Conservation (phyloP, 2,797 vertebrate species). For the Takifugu rubripes region DNA sequence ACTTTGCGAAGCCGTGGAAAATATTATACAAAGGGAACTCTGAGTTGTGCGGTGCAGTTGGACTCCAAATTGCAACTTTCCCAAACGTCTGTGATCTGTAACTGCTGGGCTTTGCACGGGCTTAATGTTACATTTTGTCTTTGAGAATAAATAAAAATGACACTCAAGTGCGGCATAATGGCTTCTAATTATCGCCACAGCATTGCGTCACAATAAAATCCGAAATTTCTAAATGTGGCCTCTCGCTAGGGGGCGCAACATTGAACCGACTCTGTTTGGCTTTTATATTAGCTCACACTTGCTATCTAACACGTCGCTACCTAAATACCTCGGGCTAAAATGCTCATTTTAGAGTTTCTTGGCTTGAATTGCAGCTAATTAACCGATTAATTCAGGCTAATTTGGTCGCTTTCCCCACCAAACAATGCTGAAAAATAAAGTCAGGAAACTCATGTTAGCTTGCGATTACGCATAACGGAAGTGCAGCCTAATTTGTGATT, state of each 20-base stretch:
- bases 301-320: too few species aligned
- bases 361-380: constrained; percentile 2
- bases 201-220: background rate
- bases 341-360: background rate
- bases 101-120: background rate
- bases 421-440: constrained; percentile 19
- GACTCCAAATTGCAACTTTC: background rate
- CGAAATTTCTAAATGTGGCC: too few species aligned
- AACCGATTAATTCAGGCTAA: constrained; percentile 8
- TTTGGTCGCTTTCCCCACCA: constrained; percentile 14
- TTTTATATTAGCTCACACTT: too few species aligned
- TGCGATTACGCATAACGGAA: constrained; percentile 31
- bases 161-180: background rate
- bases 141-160: constrained; percentile 1
- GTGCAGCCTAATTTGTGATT: constrained; percentile 34
- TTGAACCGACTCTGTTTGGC: too few species aligned
- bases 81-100: background rate
- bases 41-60: constrained; percentile 4
- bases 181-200: background rate
- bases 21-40: background rate
- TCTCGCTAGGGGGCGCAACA: too few species aligned
- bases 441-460: constrained; percentile 8
- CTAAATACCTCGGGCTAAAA: too few species aligned
- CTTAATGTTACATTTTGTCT: background rate
- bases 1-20: background rate